Evolutionary conservation across 2,888 invertebrate species (phyloP).

Genomic region (Macropis europaea): DNA sequence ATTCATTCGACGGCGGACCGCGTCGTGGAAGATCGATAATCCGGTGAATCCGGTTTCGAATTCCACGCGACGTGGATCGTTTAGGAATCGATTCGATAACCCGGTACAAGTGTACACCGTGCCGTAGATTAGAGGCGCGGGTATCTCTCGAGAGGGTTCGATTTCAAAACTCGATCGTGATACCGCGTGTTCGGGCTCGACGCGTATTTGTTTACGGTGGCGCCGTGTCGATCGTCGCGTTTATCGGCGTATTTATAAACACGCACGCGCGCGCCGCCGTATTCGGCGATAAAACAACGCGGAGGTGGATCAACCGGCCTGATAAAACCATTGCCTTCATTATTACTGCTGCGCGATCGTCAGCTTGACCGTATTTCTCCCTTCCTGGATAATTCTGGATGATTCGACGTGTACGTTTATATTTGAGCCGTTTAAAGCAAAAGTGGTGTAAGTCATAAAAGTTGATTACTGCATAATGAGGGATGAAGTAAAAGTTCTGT

Average conservation of each 20-base stretch:
- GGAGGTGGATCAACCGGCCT: neutral
- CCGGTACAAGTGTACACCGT: no score
- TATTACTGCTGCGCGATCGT: no score
- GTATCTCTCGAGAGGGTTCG: neutral
- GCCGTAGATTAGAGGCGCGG: neutral
- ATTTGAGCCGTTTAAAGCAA: no score
- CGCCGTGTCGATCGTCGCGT: conserved; percentile 34
- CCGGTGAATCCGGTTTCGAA: neutral
- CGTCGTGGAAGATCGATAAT: neutral
- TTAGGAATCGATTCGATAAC: neutral
- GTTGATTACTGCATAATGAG: no score
- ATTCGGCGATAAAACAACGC: conserved; percentile 10
- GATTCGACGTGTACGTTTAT: no score
- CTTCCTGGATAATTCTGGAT: no score
- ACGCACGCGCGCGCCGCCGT: conserved; percentile 12
- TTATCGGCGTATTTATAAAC: conserved; percentile 56
- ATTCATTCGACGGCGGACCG: conserved; percentile 17
- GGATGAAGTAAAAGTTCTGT: no score
- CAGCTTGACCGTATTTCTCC: no score
- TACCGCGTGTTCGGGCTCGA: neutral
- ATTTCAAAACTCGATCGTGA: conserved; percentile 25
- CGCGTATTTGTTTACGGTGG: conserved; percentile 35
- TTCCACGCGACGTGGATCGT: neutral
- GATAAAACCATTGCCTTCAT: no score
- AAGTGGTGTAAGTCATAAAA: no score